These are phyloP conservation scores for Cyprinodon brontotheroides DNA, from an alignment of 2,113 vertebrate genomes.

Conservation along the genomic window DNA sequence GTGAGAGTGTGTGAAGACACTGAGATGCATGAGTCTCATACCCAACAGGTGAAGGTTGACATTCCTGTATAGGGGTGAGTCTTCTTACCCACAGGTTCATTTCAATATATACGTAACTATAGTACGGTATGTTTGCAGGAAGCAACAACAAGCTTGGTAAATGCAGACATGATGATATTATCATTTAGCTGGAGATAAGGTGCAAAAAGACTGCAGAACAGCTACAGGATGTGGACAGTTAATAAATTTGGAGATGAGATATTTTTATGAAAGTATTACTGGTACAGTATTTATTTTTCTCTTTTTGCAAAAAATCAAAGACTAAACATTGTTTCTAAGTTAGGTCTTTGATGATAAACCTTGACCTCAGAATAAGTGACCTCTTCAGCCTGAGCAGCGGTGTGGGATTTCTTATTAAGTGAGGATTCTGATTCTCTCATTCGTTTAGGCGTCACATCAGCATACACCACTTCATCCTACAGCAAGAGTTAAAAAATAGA, in stretches of 20 bases:
- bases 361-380: conserved; percentile 48
- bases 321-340: background rate
- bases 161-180: background rate
- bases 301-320: background rate
- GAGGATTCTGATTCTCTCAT: background rate
- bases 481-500: background rate
- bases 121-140: background rate
- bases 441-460: conserved; percentile 18
- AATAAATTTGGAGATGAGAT: background rate
- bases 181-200: background rate
- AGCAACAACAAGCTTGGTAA: background rate
- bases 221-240: background rate
- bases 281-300: no score
- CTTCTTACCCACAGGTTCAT: no score
- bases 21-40: no score
- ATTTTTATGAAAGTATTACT: background rate
- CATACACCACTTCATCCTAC: conserved; percentile 58
- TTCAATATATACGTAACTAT: background rate
- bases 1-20: no score
- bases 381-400: background rate
- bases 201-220: background rate
- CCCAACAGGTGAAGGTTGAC: no score
- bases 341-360: background rate
- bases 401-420: background rate
- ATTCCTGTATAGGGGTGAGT: no score